Evolutionary conservation across 2,888 invertebrate species (phyloP).

Genomic region (Heliconius sara): DNA sequence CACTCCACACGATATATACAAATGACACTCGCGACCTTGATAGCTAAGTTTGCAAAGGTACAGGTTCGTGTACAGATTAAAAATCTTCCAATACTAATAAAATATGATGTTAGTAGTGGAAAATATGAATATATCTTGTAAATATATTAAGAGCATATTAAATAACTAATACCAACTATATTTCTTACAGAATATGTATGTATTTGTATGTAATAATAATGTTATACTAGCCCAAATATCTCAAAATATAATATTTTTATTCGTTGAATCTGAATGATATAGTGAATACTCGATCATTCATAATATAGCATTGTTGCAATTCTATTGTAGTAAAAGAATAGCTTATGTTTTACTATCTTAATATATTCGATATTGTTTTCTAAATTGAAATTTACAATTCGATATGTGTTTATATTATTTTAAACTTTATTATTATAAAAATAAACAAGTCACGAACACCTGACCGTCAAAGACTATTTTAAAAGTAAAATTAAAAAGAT

Average conservation of each 20-base stretch:
- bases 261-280: background rate
- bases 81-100: constrained; percentile 17
- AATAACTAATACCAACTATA: background rate
- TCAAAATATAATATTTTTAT: background rate
- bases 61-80: constrained; percentile 54
- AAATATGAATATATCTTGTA: background rate
- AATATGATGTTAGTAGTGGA: background rate
- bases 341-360: background rate
- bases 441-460: background rate
- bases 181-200: background rate
- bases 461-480: background rate
- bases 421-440: background rate
- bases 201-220: background rate
- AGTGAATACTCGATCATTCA: no score
- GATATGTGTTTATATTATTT: background rate
- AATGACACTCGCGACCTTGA: constrained; percentile 75
- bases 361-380: background rate
- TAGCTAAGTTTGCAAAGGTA: constrained; percentile 52
- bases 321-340: background rate
- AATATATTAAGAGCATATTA: background rate
- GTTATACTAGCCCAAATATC: background rate
- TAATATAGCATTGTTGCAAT: background rate
- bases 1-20: constrained; percentile 50
- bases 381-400: background rate
- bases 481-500: background rate